Evolutionary conservation across 2,888 invertebrate genomes (phyloP), one percentile per base, ranked within the genome.

Genomic region (Latheticus oryzae): DNA sequence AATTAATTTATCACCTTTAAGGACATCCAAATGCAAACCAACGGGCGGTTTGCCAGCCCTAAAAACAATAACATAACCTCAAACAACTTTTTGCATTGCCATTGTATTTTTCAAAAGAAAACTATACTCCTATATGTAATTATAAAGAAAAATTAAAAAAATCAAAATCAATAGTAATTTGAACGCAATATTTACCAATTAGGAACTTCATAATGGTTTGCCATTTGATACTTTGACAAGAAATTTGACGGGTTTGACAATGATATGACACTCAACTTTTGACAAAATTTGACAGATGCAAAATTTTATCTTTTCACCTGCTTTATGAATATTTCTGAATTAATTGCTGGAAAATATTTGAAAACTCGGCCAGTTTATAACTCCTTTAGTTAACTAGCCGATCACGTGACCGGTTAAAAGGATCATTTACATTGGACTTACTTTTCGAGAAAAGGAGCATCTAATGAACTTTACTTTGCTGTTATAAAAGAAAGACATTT

Each of bases 31-130:
- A 82, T 99, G 99, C 47, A 97, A 85, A 7, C 99, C 99, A 28
- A 94, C 90, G 7, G 97, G 95, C 57, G 99, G 97, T 80, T 97
- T 97, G 4, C 96, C 96, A 67, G 98, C 97, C 99, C 98, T 95
- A 75, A 83, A 84, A 65, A 59, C 15, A 35, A 51, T n/a, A 50
- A 57, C 58, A 63, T 65, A 62, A 64, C 60, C 59, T 64, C 60
- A 62, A 63, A 65, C 54, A 61, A 63, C 50, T 50, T 21, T n/a
- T n/a, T n/a, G n/a, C n/a, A n/a, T n/a, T n/a, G 8, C 9, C 3
- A 42, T 11, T 11, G 15, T 8, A 5, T 8, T 21, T 11, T 15
- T n/a, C n/a, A n/a, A n/a, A n/a, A n/a, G n/a, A n/a, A n/a, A n/a
- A n/a, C n/a, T n/a, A n/a, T n/a, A n/a, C n/a, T n/a, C n/a, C n/a